A percentile compares a stretch with the other conserved stretches of the same genome.
Conservation (phyloP, 2,888 invertebrate species). For the Clistopyga incitator region DNA sequence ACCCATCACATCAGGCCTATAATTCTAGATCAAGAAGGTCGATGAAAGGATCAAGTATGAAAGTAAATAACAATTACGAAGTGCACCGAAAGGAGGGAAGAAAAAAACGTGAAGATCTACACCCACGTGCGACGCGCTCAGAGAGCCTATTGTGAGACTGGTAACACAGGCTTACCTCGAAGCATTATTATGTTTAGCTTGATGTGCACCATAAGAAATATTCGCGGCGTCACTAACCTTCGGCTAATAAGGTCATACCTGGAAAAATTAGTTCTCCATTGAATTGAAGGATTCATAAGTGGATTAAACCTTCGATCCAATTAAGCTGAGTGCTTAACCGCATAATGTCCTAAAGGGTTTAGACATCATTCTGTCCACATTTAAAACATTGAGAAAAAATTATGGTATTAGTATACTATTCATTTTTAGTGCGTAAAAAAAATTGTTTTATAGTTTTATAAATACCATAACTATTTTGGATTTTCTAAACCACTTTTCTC, state of each 20-base stretch:
- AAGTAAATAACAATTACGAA: conserved; percentile 52
- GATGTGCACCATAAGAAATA: not conserved
- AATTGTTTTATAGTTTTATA: too few species aligned
- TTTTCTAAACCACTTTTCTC: too few species aligned
- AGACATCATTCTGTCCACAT: too few species aligned
- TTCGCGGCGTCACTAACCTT: conserved; percentile 20
- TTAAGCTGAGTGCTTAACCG: conserved; percentile 22
- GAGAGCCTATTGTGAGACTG: conserved; percentile 16
- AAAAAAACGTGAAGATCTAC: conserved; percentile 17
- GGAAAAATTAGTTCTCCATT: conserved; percentile 3
- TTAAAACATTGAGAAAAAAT: too few species aligned
- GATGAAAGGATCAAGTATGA: conserved; percentile 52
- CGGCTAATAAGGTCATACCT: not conserved
- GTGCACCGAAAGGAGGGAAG: conserved; percentile 8
- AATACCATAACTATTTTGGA: too few species aligned
- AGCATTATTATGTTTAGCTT: conserved; percentile 17
- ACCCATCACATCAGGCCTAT: conserved; percentile 23
- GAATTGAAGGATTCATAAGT: not conserved
- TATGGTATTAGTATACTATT: too few species aligned
- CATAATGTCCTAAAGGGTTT: not conserved
- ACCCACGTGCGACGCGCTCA: conserved; percentile 27
- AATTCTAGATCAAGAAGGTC: conserved; percentile 47
- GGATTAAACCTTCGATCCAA: conserved; percentile 8
- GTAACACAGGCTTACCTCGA: conserved; percentile 12
- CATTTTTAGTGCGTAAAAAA: too few species aligned